phyloP scores from a whole-genome alignment of 2,113 vertebrate species.

The Phodopus roborovskii region DNA sequence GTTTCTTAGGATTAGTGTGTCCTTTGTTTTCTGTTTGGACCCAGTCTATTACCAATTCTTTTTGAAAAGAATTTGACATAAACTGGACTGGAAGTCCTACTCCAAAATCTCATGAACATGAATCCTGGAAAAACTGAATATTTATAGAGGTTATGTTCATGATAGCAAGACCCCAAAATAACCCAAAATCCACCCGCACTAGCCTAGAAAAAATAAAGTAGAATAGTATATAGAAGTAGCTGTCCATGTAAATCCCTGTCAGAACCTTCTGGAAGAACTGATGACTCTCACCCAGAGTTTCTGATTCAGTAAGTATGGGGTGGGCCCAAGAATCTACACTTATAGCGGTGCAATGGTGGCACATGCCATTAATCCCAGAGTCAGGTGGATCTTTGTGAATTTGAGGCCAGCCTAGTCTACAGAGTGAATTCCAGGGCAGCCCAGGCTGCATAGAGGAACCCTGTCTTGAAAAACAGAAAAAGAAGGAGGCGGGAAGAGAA shows the following conservation, averaged over 20 bases:
- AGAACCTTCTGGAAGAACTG: neutral
- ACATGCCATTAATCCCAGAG: too few relatives aligned
- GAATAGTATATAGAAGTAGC: fast-evolving
- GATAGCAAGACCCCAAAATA: neutral
- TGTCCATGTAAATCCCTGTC: fast-evolving
- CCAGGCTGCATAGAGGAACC: too few relatives aligned
- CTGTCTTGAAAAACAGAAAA: too few relatives aligned
- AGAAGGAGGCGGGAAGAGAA: fast-evolving
- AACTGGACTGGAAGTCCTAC: neutral
- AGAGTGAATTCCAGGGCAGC: too few relatives aligned
- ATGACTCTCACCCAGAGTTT: neutral
- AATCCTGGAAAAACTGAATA: neutral
- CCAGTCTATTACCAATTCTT: neutral
- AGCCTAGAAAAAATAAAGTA: neutral
- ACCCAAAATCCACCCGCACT: neutral
- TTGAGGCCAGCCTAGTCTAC: too few relatives aligned
- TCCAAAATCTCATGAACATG: neutral
- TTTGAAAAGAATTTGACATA: neutral
- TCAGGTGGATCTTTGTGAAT: too few relatives aligned
- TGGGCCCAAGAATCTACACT: neutral
- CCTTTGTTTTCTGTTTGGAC: neutral
- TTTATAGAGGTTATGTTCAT: neutral
- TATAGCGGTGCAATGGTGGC: too few relatives aligned
- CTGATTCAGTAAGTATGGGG: neutral
- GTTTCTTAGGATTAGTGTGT: neutral